Evolutionary conservation across 2,888 invertebrate genomes (phyloP).

Genomic region (Callinectes sapidus): DNA sequence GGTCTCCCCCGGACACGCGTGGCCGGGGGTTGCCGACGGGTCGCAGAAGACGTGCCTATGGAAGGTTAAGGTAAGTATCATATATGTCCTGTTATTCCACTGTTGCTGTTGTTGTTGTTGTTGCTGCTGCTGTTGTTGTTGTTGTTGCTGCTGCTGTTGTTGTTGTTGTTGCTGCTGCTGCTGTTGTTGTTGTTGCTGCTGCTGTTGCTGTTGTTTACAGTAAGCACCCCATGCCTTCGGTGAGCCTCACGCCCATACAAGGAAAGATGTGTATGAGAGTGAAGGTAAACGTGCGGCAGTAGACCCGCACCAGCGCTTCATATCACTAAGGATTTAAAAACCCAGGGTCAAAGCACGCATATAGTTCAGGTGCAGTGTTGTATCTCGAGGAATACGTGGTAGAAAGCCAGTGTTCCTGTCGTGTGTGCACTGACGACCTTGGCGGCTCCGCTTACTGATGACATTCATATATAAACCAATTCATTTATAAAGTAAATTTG

Average conservation of each 20-base stretch:
- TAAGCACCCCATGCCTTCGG: background rate
- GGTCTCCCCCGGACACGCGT: constrained; percentile 42
- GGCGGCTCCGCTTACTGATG: background rate
- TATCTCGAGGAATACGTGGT: background rate
- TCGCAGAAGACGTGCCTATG: constrained; percentile 42
- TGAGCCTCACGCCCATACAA: background rate
- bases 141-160: background rate
- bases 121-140: no score
- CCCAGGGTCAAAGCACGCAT: background rate
- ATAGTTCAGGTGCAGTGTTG: background rate
- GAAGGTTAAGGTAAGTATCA: constrained; percentile 48
- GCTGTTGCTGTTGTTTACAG: background rate
- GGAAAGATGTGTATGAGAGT: background rate
- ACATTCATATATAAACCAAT: background rate
- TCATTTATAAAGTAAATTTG: background rate
- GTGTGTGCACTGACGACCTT: background rate
- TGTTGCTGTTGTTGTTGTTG: background rate
- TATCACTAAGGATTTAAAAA: background rate
- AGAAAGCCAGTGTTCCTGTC: background rate
- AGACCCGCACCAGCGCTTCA: background rate
- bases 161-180: no score
- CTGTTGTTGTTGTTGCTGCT: no score
- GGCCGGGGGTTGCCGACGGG: constrained; percentile 26
- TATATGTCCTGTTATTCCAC: background rate
- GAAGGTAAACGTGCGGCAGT: background rate